Percentiles rank a stretch among this genome's conserved stretches.
These are phyloP conservation scores for Amniataba percoides DNA, from an alignment of 2,797 vertebrate genomes.

Conservation along the genomic window DNA sequence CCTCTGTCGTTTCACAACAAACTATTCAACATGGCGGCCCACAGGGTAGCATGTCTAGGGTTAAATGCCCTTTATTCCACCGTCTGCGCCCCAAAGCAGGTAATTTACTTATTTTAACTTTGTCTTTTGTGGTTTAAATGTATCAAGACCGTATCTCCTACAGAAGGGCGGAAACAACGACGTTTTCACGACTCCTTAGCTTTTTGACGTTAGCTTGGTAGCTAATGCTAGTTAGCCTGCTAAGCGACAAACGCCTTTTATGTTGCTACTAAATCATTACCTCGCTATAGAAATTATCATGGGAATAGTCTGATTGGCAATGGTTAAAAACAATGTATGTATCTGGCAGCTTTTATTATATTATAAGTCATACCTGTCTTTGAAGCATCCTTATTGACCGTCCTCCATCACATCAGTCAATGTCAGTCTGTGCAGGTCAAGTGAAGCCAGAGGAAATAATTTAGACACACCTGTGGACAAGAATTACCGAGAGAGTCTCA, in stretches of 20 bases:
- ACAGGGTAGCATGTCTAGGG: conserved; percentile 73
- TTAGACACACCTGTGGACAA: not conserved
- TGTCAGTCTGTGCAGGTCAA: not conserved
- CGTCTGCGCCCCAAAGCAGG: conserved; percentile 72
- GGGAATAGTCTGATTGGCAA: fast-evolving
- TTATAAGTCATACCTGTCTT: not conserved
- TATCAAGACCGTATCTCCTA: fast-evolving
- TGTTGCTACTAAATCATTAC: not conserved
- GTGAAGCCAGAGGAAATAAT: not conserved
- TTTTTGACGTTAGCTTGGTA: conserved; percentile 19
- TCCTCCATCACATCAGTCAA: not conserved
- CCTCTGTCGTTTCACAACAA: not conserved
- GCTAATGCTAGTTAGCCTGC: conserved; percentile 30
- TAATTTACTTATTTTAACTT: conserved; percentile 6
- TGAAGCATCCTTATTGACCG: not conserved
- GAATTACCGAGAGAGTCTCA: too few species aligned
- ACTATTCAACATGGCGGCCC: conserved; percentile 78
- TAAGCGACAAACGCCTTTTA: not conserved
- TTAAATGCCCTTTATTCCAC: conserved; percentile 66
- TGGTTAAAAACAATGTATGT: not conserved
- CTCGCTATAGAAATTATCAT: fast-evolving
- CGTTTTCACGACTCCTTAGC: not conserved
- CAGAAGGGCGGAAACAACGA: not conserved
- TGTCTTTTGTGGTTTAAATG: not conserved
- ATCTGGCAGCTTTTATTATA: too few species aligned